Conservation (phyloP, 2,797 vertebrate genomes). For the Aplochiton taeniatus region DNA sequence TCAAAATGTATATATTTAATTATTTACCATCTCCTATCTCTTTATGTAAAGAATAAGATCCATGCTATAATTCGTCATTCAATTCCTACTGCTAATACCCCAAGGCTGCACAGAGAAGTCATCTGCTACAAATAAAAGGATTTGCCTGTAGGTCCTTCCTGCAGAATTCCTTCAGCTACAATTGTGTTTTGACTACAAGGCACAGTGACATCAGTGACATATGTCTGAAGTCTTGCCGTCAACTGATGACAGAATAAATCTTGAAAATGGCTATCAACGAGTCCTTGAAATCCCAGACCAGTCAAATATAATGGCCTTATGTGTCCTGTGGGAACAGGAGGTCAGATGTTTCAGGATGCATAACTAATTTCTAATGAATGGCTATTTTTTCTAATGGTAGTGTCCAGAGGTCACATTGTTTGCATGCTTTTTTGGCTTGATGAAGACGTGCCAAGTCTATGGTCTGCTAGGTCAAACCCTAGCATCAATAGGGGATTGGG, state of each 20-base stretch:
- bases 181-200: slow-evolving; percentile 53
- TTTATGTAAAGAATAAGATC: too few species aligned
- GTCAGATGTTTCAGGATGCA: slow-evolving; percentile 64
- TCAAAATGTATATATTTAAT: too few species aligned
- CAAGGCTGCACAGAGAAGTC: background rate
- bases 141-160: slow-evolving; percentile 30
- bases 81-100: too few species aligned
- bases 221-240: slow-evolving; percentile 50
- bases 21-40: too few species aligned
- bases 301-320: slow-evolving; percentile 60
- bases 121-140: background rate
- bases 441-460: slow-evolving; percentile 3
- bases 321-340: slow-evolving; percentile 61
- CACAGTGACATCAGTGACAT: slow-evolving; percentile 50
- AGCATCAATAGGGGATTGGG: slow-evolving; percentile 1
- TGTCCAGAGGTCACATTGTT: slow-evolving; percentile 70
- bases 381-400: slow-evolving; percentile 52
- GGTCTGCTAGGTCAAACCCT: slow-evolving; percentile 4
- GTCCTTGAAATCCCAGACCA: slow-evolving; percentile 66
- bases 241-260: slow-evolving; percentile 73
- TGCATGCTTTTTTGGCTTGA: slow-evolving; percentile 49
- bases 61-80: too few species aligned
- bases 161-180: slow-evolving; percentile 39
- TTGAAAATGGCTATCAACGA: slow-evolving; percentile 55
- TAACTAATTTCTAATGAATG: slow-evolving; percentile 75